Evolutionary conservation across 2,888 invertebrate genomes (phyloP).

Genomic region (Ferdinandea cuprea): DNA sequence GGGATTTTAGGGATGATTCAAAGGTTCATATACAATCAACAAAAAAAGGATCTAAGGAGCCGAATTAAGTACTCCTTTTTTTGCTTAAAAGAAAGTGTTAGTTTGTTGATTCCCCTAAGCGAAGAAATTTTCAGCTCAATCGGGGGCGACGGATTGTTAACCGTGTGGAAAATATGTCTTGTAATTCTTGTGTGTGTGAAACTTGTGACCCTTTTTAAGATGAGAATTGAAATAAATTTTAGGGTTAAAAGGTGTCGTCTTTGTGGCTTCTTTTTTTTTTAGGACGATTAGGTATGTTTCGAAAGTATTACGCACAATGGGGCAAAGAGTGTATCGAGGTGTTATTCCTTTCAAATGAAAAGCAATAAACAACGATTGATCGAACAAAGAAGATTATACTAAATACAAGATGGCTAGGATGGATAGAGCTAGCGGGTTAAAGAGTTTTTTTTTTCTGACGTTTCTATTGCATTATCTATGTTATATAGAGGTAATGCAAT

Average conservation of each 20-base stretch:
- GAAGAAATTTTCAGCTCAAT: conserved; percentile 15
- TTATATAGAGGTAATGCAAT: too few relatives aligned
- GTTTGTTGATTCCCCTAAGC: not conserved
- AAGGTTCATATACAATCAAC: not conserved
- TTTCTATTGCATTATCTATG: too few relatives aligned
- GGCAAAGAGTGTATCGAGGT: conserved; percentile 3
- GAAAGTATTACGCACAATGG: conserved; percentile 1
- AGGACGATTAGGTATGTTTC: not conserved
- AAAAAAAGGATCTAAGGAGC: conserved; percentile 51
- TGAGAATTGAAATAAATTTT: conserved; percentile 12
- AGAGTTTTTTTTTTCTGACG: too few relatives aligned
- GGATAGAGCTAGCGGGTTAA: too few relatives aligned
- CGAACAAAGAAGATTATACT: not conserved
- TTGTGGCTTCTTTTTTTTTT: conserved; percentile 34
- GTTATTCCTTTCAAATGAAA: conserved; percentile 24
- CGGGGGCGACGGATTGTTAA: conserved; percentile 50
- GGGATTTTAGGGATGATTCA: conserved; percentile 32
- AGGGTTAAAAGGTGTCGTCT: conserved; percentile 63
- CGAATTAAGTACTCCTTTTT: conserved; percentile 31
- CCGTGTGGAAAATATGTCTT: conserved; percentile 34
- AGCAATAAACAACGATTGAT: conserved; percentile 30
- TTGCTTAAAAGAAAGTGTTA: conserved; percentile 22
- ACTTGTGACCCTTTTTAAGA: conserved; percentile 42
- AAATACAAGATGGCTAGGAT: too few relatives aligned
- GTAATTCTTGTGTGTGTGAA: conserved; percentile 59